Base-by-base conservation (phyloP, 2,888 invertebrate genomes). In the Limnephilus lunatus region DNA sequence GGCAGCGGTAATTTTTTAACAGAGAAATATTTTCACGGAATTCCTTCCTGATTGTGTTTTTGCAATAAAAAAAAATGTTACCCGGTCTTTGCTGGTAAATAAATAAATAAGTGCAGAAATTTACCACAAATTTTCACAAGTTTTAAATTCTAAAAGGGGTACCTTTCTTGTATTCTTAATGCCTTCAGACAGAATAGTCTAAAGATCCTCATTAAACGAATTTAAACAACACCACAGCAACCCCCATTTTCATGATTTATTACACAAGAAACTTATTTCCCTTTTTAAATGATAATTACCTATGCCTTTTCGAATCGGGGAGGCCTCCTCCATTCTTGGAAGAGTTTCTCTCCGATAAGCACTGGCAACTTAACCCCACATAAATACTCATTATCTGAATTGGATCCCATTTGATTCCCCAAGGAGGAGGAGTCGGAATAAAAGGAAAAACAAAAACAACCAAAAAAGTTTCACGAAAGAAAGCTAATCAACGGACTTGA, bases 321-420 rank as follows among this genome's bases (percentile, higher is more conserved):
- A 80, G 48, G 81, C 25, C 68, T 87, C 32, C 83, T 85, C 25
- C 32, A n/a, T 85, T 68, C 85, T 85, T 19, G 14, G 25, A 35
- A 80, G 81, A 90, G 86, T 89, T 89, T 80, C 14, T 91, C 30
- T 80, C 82, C 89, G 93, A 93, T 93, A 93, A 93, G 91, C 89
- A 91, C 90, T 89, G 48, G 44, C 92, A 92, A 92, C 93, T 93
- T 92, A 92, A 92, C 93, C 92, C 92, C 90, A 91, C 91, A 93
- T 92, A 93, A 93, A 93, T 92, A 93, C 92, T 93, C 93, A 93
- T 93, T 93, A 93, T 93, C 93, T 91, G 92, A 90, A 93, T 93
- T 91, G 93, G 86, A 93, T 93, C 93, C 87, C 93, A 89, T 92
- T 93, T 92, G 90, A 90, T 92, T 93, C 93, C 92, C 90, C 81